Evolutionary conservation across 2,113 vertebrate species (phyloP).

Genomic region (Asarcornis scutulata): DNA sequence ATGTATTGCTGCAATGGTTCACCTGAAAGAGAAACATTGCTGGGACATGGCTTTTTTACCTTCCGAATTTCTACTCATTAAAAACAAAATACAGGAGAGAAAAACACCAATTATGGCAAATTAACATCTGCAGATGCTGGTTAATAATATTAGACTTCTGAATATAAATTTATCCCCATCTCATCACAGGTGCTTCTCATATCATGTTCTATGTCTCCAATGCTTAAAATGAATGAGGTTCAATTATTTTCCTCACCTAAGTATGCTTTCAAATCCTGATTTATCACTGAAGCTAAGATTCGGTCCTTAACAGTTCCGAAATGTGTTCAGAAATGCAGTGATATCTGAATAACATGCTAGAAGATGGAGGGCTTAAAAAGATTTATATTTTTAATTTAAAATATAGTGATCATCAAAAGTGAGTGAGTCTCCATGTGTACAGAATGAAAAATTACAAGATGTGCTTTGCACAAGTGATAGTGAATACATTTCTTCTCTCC

Average conservation of each 20-base stretch:
- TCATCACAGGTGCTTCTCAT: neutral
- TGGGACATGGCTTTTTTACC: neutral
- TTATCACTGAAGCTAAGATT: neutral
- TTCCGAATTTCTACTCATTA: neutral
- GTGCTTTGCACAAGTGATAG: neutral
- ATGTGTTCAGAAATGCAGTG: neutral
- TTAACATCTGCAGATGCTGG: neutral
- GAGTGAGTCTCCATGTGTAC: neutral
- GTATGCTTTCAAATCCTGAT: neutral
- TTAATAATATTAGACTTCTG: neutral
- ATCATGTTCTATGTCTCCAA: neutral
- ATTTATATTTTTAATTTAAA: neutral
- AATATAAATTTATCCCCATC: neutral
- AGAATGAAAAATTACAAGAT: neutral
- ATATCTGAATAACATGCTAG: neutral
- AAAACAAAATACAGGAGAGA: neutral
- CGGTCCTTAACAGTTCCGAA: neutral
- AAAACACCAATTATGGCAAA: neutral
- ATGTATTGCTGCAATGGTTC: neutral
- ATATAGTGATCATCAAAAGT: neutral
- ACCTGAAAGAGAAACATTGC: neutral
- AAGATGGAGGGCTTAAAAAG: neutral
- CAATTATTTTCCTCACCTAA: neutral
- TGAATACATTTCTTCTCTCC: neutral
- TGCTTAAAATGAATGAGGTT: neutral